Conservation (phyloP, 2,113 vertebrate genomes). For the Garra rufa region DNA sequence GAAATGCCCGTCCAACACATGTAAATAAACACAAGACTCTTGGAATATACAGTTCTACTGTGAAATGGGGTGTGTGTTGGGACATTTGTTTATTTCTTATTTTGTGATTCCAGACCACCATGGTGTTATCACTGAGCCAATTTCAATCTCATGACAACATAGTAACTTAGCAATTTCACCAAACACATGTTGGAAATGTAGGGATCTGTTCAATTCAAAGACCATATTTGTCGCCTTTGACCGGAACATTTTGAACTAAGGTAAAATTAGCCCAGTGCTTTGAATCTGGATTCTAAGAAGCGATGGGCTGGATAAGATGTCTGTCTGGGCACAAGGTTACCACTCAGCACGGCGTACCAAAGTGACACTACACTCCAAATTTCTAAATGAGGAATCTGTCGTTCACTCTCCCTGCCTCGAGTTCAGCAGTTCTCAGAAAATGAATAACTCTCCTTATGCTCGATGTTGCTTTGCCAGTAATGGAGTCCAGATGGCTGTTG, state of each 20-base stretch:
- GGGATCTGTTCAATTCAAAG: slow-evolving; percentile 1
- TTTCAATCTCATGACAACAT: background rate
- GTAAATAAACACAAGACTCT: slow-evolving; percentile 63
- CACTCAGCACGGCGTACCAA: slow-evolving; percentile 62
- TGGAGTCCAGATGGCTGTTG: slow-evolving; percentile 17
- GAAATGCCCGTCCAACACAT: background rate
- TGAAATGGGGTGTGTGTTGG: background rate
- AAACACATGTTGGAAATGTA: background rate
- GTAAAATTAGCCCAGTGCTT: slow-evolving; percentile 67
- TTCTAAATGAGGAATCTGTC: slow-evolving; percentile 71
- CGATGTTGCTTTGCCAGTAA: background rate
- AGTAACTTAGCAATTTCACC: background rate
- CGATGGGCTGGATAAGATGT: slow-evolving; percentile 66
- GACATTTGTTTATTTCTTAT: background rate
- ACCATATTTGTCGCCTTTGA: slow-evolving; percentile 28
- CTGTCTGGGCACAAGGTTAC: slow-evolving; percentile 71
- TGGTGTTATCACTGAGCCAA: background rate
- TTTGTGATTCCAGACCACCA: background rate
- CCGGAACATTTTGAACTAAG: slow-evolving; percentile 27
- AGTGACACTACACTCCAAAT: slow-evolving; percentile 64
- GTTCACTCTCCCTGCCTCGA: slow-evolving; percentile 48
- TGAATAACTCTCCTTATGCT: slow-evolving; percentile 15
- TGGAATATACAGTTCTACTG: background rate
- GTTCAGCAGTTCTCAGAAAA: slow-evolving; percentile 70
- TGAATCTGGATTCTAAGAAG: slow-evolving; percentile 72